Base-by-base conservation (phyloP, 2,797 vertebrate genomes). In the Pangasius mekongensis region DNA sequence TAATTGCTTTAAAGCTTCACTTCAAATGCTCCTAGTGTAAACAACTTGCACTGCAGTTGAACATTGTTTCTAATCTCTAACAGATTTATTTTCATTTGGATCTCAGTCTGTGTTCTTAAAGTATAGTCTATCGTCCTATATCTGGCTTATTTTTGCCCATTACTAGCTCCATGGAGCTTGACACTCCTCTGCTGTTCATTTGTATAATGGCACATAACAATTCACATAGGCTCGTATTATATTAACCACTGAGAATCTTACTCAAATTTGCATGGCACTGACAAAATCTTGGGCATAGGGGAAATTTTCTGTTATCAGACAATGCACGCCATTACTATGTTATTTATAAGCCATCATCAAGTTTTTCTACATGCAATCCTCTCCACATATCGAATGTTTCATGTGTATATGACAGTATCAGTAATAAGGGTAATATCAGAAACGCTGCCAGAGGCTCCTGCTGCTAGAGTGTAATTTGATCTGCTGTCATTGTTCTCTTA, bases 101-200 rank as follows among this genome's bases (percentile, higher is more conserved):
- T 83, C 54, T 56, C 52, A 80, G 3, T 54, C 22, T 60, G 11
- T 76, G 27, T n/a, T 76, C 5, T 52, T 27, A 52, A 52, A 58
- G n/a, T 77, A 49, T 49, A 20, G 36, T 27, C 56, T 5, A 43
- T 22, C 43, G 36, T 18, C 27, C 52, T 30, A 36, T 22, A 43
- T 14, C 36, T 62, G 58, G 36, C 64, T 62, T n/a, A n/a, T 52
- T 56, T 54, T 71, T 9, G 1, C 11, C 5, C 39, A 47, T 4
- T 39, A 56, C 30, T 82, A 8, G 20, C 60, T 86, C 77, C 66
- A 81, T 81, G 71, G 90, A 87, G 33, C 83, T 81, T 86, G 87
- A 90, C 83, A 86, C 58, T 73, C 90, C 89, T 89, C 90, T 90
- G 24, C 82, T 84, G 90, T 84, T 33, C 64, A 80, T 58, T 87